These are phyloP conservation scores for Hozukius guyotensis DNA, from an alignment of 2,797 vertebrate genomes.

Conservation along the genomic window DNA sequence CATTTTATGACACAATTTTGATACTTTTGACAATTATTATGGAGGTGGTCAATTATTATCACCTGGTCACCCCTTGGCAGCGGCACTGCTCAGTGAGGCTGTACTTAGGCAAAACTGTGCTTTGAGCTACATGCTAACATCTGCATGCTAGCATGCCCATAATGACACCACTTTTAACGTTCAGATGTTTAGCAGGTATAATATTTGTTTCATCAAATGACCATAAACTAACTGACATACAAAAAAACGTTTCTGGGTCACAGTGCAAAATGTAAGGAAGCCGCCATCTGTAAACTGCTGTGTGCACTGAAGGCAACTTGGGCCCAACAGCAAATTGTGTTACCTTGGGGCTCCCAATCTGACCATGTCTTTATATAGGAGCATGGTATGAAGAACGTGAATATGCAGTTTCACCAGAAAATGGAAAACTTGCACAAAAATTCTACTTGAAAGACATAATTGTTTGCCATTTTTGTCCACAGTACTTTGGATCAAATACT, in stretches of 20 bases:
- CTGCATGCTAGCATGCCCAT: background rate
- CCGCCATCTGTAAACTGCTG: background rate
- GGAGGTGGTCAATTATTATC: too few species aligned
- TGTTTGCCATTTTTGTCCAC: background rate
- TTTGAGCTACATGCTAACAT: background rate
- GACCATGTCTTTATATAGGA: background rate
- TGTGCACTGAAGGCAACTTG: background rate
- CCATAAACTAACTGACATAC: background rate
- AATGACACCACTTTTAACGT: background rate
- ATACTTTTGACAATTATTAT: too few species aligned
- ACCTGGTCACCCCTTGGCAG: too few species aligned
- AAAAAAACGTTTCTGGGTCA: fast-evolving
- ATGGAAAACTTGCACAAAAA: background rate
- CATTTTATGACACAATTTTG: too few species aligned
- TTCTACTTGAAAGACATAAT: background rate
- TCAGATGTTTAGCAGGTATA: background rate
- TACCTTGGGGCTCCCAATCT: background rate
- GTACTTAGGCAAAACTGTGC: background rate
- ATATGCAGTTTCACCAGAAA: background rate
- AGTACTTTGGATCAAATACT: background rate
- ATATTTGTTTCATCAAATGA: background rate
- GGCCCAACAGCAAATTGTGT: background rate
- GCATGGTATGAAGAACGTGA: background rate
- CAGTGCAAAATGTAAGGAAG: background rate
- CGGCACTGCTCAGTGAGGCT: background rate